Conservation (phyloP, 1,140 invertebrate genomes). For the Drosophila navojoa region DNA sequence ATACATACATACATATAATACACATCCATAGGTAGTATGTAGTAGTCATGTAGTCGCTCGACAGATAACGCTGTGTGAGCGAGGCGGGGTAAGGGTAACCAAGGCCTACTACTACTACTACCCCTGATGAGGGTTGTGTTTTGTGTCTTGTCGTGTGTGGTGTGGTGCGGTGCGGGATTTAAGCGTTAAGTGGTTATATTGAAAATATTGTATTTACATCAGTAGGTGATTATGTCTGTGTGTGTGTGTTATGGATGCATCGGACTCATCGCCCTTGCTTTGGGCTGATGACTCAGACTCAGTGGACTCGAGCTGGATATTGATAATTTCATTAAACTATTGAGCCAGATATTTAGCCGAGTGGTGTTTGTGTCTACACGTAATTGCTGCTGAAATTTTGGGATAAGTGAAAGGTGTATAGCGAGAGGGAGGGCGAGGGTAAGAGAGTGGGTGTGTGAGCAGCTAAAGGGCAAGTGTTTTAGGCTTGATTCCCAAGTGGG, state of each 20-base stretch:
- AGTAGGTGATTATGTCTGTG: constrained; percentile 74
- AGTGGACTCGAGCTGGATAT: constrained; percentile 49
- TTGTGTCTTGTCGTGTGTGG: constrained; percentile 38
- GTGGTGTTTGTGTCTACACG: constrained; percentile 56
- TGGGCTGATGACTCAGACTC: constrained; percentile 66
- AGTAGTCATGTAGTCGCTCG: constrained; percentile 29
- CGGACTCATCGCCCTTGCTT: constrained; percentile 11
- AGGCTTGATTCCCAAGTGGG: not conserved
- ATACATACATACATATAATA: not conserved
- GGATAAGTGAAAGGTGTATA: constrained; percentile 67
- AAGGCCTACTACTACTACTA: constrained; percentile 29
- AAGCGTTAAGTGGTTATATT: constrained; percentile 83
- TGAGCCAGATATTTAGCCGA: constrained; percentile 61
- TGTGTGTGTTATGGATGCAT: constrained; percentile 20
- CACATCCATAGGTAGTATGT: constrained; percentile 2
- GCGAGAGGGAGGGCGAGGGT: constrained; percentile 7
- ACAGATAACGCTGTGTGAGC: constrained; percentile 28
- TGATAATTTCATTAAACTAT: constrained; percentile 83
- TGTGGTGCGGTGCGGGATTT: constrained; percentile 65
- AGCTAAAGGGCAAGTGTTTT: not conserved
- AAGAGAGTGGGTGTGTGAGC: not conserved
- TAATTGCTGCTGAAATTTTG: constrained; percentile 67
- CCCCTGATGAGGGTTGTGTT: constrained; percentile 47
- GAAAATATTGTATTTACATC: constrained; percentile 83
- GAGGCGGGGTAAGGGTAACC: constrained; percentile 37